Base-by-base conservation (phyloP, 2,113 vertebrate genomes). In the Athene noctua region DNA sequence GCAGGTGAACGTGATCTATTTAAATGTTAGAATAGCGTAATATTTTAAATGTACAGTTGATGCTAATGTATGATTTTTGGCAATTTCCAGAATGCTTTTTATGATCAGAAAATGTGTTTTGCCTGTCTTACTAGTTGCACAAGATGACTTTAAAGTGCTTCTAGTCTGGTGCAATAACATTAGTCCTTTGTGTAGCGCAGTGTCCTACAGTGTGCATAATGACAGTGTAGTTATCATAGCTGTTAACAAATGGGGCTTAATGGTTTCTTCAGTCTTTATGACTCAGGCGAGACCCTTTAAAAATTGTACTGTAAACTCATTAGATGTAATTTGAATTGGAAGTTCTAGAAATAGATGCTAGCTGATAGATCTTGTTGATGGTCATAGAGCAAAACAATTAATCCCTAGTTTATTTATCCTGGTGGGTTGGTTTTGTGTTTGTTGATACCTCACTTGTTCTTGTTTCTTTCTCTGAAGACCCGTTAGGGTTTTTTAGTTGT, bases 261-360 rank as follows among this genome's bases (percentile, higher is more conserved):
- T 94, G 74, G 90, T 86, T 96, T 55, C 93, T 95, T 96, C 90
- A 58, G 91, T 95, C 67, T 93, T 96, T 92, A 95, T 59, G 81
- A 25, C 94, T 94, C 79, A 86, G 84, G 38, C 40, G 92, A 96
- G 83, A 96, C 94, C 86, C 84, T 85, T 96, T 94, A 92, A 95
- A 95, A 97, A 96, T 91, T 86, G 66, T 91, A 96, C 96, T 94
- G 89, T 96, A 97, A 96, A 97, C 97, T 97, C 97, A 95, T 96
- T 95, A 96, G 80, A 47, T 62, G 58, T 77, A 92, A 96, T 97
- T 90, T 96, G 94, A 93, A 85, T 72, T 94, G 92, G 88, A 94
- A 89, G 49, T 94, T 90, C 95, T 96, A 96, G 85, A 90, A 88
- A 91, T 94, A 90, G 57, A 80, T 90, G 55, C 46, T 92, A 89